Evolutionary conservation across 2,888 invertebrate genomes (phyloP), one percentile per base, ranked within the genome.

Genomic region (Eristalinus sepulchralis): DNA sequence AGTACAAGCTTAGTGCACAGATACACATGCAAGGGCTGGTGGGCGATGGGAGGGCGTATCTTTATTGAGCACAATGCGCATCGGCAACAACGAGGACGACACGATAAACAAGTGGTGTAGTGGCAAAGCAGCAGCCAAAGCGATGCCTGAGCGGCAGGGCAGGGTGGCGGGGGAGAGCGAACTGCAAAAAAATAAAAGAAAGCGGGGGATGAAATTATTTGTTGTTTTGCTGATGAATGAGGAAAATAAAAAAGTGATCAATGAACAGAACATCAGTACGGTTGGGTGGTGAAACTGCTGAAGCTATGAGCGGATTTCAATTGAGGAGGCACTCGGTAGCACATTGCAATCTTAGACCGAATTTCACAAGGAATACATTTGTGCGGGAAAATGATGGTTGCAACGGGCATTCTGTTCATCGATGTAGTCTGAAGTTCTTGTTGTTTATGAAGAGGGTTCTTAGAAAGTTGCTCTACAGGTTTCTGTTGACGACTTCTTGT

Each of bases 181-280:
- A 71, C 71, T 60, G 82, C 9, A 24, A 57, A 66, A 71, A 76
- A 47, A 62, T 34, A 47, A 76, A 33, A 31, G 36, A 47, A 63
- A 63, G 33, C 63, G 64, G 68, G 62, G 80, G 73, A 68, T 70
- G 70, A 64, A 63, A 82, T 64, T 70, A 76, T 82, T 47, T 47
- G 47, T 47, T 47, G 47, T 17, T 82, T 63, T 63, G 39, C 70
- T 63, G 63, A 60, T 64, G 64, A 76, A 79, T 47, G 68, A 64
- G 60, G 33, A 71, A 70, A 76, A 75, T 81, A 81, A 80, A 73
- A 79, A 80, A 63, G 80, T 80, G 72, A 80, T 73, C 80, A 80
- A 80, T 67, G 67, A 8, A 47, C 27, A 66, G 36, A 66, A 39
- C 36, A 47, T 17, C 55, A 47, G 59, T 33, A 47, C 24, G 62